phyloP scores from a whole-genome alignment of 2,888 invertebrate genomes.

The Ypsolopha scabrella region DNA sequence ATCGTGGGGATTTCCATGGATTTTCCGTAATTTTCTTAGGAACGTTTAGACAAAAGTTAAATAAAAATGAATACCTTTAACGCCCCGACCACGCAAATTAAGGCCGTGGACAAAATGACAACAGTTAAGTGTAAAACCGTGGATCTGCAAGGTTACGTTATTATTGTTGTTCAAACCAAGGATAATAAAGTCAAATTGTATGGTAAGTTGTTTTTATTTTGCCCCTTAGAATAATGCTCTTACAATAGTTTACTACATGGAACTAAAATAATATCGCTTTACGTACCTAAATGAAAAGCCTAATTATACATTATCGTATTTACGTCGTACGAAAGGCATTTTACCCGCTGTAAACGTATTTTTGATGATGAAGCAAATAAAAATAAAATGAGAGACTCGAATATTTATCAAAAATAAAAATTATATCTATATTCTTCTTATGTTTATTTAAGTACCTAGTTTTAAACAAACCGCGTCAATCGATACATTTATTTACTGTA shows the following conservation, averaged over 20 bases:
- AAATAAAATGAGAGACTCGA: no score
- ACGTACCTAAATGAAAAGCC: no score
- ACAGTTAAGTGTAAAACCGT: conserved; percentile 73
- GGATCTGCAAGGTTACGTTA: conserved; percentile 95
- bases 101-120: conserved; percentile 58
- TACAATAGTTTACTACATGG: not conserved
- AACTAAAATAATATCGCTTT: no score
- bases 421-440: no score
- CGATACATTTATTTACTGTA: no score
- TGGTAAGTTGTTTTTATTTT: conserved; percentile 65
- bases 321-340: no score
- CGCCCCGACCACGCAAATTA: conserved; percentile 61
- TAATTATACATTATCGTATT: no score
- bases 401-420: no score
- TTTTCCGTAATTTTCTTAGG: conserved; percentile 18
- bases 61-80: conserved; percentile 60
- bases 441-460: no score
- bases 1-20: conserved; percentile 12
- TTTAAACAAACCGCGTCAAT: no score
- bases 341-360: no score
- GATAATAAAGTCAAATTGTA: conserved; percentile 95
- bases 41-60: conserved; percentile 14
- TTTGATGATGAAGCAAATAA: no score
- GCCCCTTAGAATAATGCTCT: not conserved
- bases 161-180: conserved; percentile 93